These are phyloP conservation scores for Cephus sareptanus DNA, from an alignment of 2,888 invertebrate genomes.

Conservation along the genomic window DNA sequence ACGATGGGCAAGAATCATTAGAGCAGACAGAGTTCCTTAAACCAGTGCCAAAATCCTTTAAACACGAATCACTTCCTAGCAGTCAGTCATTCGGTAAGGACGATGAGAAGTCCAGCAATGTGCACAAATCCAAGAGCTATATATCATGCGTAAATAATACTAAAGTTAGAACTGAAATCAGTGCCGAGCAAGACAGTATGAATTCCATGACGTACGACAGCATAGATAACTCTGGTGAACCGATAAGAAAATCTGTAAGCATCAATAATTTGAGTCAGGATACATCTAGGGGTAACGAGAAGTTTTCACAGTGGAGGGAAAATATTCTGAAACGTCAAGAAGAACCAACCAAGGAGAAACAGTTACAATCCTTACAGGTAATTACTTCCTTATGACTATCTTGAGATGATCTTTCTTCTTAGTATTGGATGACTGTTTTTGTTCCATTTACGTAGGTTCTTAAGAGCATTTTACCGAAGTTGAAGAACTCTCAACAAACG, in stretches of 20 bases:
- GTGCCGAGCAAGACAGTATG: not conserved
- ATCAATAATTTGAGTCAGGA: constrained; percentile 50
- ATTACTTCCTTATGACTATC: not conserved
- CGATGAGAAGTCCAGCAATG: constrained; percentile 26
- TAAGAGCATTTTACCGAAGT: constrained; percentile 62
- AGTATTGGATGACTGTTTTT: not conserved
- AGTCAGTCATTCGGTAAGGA: constrained; percentile 18
- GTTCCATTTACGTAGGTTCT: constrained; percentile 43
- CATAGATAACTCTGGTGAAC: constrained; percentile 15
- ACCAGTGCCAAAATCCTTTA: not conserved
- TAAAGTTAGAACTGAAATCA: constrained; percentile 17
- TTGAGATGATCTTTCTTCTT: not conserved
- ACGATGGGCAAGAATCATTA: constrained; percentile 16
- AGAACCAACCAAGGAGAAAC: constrained; percentile 52
- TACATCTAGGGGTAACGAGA: constrained; percentile 41
- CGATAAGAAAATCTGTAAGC: constrained; percentile 43
- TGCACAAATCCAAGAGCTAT: constrained; percentile 58
- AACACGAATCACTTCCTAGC: constrained; percentile 18
- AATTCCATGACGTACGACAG: too few species aligned
- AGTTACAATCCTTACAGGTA: constrained; percentile 59
- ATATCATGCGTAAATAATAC: constrained; percentile 46
- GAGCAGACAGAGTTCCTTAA: constrained; percentile 16
- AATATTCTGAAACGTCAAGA: constrained; percentile 55
- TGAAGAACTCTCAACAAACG: constrained; percentile 56
- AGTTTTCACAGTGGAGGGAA: constrained; percentile 58